Percentiles rank a stretch among this genome's conserved stretches.
phyloP scores from a whole-genome alignment of 2,797 vertebrate genomes.

The Eospalax fontanierii region DNA sequence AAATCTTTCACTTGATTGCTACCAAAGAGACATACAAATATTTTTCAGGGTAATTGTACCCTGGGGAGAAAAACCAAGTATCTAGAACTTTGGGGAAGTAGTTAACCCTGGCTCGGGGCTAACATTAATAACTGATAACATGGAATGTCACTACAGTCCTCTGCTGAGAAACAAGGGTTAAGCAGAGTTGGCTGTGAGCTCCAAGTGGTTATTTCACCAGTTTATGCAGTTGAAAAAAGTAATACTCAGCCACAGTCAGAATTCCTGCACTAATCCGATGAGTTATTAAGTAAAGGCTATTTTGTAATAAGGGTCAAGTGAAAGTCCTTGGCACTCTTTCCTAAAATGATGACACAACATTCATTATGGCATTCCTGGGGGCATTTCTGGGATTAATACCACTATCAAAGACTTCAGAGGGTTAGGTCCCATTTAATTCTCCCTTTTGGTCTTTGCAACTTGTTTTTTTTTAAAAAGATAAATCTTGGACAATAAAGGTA shows the following conservation, averaged over 20 bases:
- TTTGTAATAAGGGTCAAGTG: constrained; percentile 15
- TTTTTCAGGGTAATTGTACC: not conserved
- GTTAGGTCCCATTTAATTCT: not conserved
- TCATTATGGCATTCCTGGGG: not conserved
- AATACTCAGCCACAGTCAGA: not conserved
- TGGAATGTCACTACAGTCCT: not conserved
- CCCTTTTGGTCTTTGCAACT: not conserved
- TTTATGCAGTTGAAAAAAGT: not conserved
- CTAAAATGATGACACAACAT: not conserved
- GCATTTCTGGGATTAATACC: not conserved
- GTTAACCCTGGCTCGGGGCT: not conserved
- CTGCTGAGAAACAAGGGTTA: not conserved
- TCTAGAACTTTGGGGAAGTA: not conserved
- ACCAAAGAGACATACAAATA: constrained; percentile 51
- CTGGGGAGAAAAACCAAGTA: not conserved
- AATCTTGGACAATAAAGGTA: constrained; percentile 29
- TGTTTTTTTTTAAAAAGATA: not conserved
- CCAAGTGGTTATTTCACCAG: not conserved
- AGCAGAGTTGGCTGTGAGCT: not conserved
- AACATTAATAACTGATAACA: not conserved
- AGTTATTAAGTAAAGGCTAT: not conserved
- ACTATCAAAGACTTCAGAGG: constrained; percentile 39
- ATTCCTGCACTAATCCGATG: not conserved
- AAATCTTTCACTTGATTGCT: constrained; percentile 2
- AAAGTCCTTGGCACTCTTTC: not conserved